Evolutionary conservation across 92 coral and sea anemone species (phyloP), one percentile per base, ranked within the genome.

Genomic region (Anthopleura xanthogrammica): DNA sequence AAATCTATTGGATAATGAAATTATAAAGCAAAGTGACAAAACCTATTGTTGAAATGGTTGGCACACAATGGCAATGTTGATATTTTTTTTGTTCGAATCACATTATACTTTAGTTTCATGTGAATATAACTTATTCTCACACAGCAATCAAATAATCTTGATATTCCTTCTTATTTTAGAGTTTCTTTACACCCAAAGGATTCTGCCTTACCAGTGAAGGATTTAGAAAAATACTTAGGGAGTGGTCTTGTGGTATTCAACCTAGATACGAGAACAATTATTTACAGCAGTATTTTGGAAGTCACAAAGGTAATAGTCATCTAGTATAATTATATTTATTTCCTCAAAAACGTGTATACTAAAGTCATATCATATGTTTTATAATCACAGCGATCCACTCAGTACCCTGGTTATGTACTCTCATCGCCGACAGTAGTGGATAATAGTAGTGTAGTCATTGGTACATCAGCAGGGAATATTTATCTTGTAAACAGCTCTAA

Each of bases 231-330:
- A 64, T 94, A 94, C 65, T 87, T 89, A 40, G 95, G 92, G 3
- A 86, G 90, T 83, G 98, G 94, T 52, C 13, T 94, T 24, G 85
- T 94, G 54, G 95, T 94, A 13, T 86, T 87, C 80, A 83, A 88
- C 77, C 88, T 94, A 52, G 83, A 83, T 43, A 83, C 89, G 57
- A 87, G 86, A 56, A 75, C 80, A 60, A 87, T 91, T 22, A 85
- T 87, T 13, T 83, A 83, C 60, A 87, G 89, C 12, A 66, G 92
- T 13, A 86, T 90, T 17, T 85, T 94, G 72, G 95, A 94, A 79
- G 91, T 94, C 48, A 86, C 98, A 22, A 94, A 90, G 95, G 94
- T 91, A 8, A 29, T 29, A 29, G 36, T 29, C 36, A 29, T 29
- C 5, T 9, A 46, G 7, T 46, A 46, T 29, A 46, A 46, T 46